Evolutionary conservation across 2,888 invertebrate genomes (phyloP).

Genomic region (Pegoplata infirma): DNA sequence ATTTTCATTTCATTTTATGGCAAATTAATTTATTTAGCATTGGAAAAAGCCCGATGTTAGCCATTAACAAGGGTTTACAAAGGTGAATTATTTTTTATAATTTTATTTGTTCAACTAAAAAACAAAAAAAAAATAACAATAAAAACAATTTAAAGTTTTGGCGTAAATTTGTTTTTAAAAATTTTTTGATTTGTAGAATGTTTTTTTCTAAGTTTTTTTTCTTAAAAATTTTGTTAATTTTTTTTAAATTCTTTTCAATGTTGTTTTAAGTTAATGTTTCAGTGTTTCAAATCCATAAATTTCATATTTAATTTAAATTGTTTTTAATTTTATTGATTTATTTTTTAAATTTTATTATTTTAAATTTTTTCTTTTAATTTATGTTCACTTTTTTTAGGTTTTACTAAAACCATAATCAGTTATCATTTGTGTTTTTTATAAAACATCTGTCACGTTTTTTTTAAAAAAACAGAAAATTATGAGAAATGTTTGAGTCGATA

Average conservation of each 20-base stretch:
- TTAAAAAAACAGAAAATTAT: not conserved
- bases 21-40: conserved; percentile 79
- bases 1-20: conserved; percentile 75
- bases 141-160: conserved; percentile 44
- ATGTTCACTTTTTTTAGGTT: conserved; percentile 31
- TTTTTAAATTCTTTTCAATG: not conserved
- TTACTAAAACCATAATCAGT: conserved; percentile 19
- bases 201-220: conserved; percentile 37
- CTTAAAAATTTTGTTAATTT: not conserved
- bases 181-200: conserved; percentile 52
- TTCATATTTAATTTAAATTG: not conserved
- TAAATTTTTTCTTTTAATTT: conserved; percentile 23
- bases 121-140: conserved; percentile 24
- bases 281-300: conserved; percentile 28
- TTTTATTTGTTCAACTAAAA: conserved; percentile 64
- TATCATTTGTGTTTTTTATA: conserved; percentile 43
- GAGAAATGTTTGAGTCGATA: conserved; percentile 5
- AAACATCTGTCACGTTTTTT: conserved; percentile 33
- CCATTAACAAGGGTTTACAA: conserved; percentile 92
- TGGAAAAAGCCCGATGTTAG: conserved; percentile 88
- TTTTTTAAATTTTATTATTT: conserved; percentile 6
- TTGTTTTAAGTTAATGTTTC: conserved; percentile 14
- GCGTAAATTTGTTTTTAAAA: conserved; percentile 49
- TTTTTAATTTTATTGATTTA: conserved; percentile 8
- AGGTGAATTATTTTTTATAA: conserved; percentile 82